These are phyloP conservation scores for Apodemus speciosus DNA, from an alignment of 2,113 vertebrate genomes.

Conservation along the genomic window DNA sequence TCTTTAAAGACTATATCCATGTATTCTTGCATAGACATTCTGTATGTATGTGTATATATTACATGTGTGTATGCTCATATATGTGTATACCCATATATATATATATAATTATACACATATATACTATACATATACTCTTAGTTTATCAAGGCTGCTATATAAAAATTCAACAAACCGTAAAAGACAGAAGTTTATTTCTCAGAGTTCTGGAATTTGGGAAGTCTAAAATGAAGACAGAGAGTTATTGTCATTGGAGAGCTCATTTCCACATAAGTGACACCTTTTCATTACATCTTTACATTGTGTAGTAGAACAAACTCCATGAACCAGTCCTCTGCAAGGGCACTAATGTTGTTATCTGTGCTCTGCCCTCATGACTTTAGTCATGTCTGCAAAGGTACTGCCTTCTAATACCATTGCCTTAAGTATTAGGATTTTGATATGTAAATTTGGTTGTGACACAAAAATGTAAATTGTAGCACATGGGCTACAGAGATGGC, in stretches of 20 bases:
- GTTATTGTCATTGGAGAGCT: neutral
- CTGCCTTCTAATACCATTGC: neutral
- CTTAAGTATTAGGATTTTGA: neutral
- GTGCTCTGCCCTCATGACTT: neutral
- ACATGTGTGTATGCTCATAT: neutral
- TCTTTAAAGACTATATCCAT: neutral
- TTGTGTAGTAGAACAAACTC: neutral
- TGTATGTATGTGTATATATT: neutral
- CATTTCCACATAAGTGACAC: neutral
- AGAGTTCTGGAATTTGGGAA: neutral
- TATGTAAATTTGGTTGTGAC: neutral
- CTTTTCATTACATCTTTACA: neutral
- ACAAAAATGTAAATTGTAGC: neutral
- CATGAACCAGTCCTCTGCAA: neutral
- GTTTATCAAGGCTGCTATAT: neutral
- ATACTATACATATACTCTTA: neutral
- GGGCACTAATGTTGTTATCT: neutral
- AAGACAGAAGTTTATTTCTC: neutral
- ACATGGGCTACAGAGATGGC: neutral
- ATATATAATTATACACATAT: neutral
- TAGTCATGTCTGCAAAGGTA: conserved; percentile 8
- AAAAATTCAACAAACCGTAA: neutral
- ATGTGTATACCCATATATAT: neutral
- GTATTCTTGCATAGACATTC: conserved; percentile 7
- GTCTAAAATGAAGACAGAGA: neutral